Percentiles rank a stretch among this genome's conserved stretches.
phyloP scores from a whole-genome alignment of 2,113 vertebrate genomes.

The Atrichornis clamosus region DNA sequence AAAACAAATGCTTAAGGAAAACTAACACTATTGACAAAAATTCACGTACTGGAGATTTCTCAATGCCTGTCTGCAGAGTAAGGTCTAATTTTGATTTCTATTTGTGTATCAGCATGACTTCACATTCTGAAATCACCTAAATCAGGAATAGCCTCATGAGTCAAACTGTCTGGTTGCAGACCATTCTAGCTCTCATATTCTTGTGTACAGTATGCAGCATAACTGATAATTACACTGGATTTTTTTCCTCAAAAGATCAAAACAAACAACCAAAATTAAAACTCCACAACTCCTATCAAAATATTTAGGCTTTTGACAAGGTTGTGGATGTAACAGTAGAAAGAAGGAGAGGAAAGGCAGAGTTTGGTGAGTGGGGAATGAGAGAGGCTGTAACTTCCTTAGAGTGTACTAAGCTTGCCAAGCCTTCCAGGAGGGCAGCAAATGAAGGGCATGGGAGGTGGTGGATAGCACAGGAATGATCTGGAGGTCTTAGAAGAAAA shows the following conservation, averaged over 20 bases:
- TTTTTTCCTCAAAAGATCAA: not conserved
- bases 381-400: not conserved
- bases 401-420: not conserved
- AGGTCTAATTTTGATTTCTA: not conserved
- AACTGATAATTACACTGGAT: not conserved
- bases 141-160: not conserved
- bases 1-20: not conserved
- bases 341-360: not conserved
- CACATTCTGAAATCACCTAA: not conserved
- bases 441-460: not conserved
- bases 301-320: not conserved
- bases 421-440: not conserved
- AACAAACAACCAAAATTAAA: not conserved
- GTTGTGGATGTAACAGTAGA: not conserved
- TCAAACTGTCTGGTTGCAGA: not conserved
- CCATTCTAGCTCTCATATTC: not conserved
- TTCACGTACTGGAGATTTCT: not conserved
- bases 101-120: not conserved
- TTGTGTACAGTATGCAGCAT: fast-evolving
- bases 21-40: not conserved
- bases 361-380: not conserved
- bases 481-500: not conserved
- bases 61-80: not conserved
- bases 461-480: not conserved
- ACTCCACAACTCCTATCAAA: not conserved